Evolutionary conservation across 2,797 vertebrate genomes (phyloP), one percentile per base, ranked within the genome.

Genomic region (Sternarchorhynchus goeldii): DNA sequence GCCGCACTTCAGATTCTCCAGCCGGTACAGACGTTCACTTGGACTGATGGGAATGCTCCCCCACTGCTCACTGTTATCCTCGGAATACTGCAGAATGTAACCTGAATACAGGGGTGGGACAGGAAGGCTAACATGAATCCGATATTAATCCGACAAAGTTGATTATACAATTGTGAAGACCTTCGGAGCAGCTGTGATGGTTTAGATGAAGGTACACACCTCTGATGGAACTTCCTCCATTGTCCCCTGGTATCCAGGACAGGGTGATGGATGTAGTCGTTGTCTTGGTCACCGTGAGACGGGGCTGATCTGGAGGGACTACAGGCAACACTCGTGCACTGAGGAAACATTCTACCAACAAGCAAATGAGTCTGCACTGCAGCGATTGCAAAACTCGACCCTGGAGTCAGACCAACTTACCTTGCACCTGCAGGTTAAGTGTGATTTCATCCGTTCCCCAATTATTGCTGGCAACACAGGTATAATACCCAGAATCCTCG

Each of bases 251-350:
- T 83, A 97, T 97, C 97, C 97, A 99, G 77, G 97, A 98, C 60
- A 99, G 95, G 3, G 97, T 97, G 75, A 99, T 99, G 16, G 97
- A 99, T 25, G 96, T 98, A 73, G 96, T 96, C 0, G 97, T 99
- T 2, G 96, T 99, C 91, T 98, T 98, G 81, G 97, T 98, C 64
- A 99, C 97, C 0, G 97, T 99, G 77, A 99, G 96, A 77, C 97
- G 95, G 77, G 97, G 97, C 86, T 99, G 97, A 90, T 99, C 97
- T 60, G 97, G 97, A n/a, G 97, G 97, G 87, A 99, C 97, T 99
- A 82, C 65, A 70, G 32, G 17, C 72, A 68, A 77, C 36, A 57
- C 71, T 73, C 7, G 64, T 36, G 71, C 57, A 65, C n/a, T 76
- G 45, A 79, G 58, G 63, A 62, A 68, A 2, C 4, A n/a, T 21